Percentiles rank a stretch among this genome's conserved stretches.
Evolutionary conservation across 2,113 vertebrate species (phyloP).

Genomic region (Ctenomys sociabilis): DNA sequence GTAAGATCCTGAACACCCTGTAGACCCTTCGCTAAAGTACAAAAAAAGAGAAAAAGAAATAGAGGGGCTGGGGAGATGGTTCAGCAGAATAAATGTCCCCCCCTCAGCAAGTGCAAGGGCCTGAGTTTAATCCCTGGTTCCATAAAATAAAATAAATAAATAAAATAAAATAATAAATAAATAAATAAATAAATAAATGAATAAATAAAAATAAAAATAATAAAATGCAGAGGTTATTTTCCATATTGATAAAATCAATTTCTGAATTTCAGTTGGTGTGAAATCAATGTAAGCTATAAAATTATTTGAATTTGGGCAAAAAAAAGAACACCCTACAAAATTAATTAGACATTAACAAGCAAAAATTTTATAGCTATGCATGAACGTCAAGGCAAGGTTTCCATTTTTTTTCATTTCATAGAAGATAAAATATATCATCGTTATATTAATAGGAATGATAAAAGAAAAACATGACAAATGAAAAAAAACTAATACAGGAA

Average conservation of each 20-base stretch:
- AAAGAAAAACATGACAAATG: not conserved
- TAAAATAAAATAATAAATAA: no score
- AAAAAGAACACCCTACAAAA: not conserved
- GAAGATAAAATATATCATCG: no score
- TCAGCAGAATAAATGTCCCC: no score
- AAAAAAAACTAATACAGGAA: not conserved
- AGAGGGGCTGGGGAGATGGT: no score
- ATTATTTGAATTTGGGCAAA: not conserved
- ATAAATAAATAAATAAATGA: no score
- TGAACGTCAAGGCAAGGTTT: not conserved
- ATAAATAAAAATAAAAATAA: no score
- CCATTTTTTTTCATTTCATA: not conserved
- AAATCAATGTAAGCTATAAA: not conserved
- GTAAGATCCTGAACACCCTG: no score
- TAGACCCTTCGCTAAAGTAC: no score
- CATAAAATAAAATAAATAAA: no score
- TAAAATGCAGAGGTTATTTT: not conserved
- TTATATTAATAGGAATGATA: not conserved
- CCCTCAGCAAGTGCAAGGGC: no score
- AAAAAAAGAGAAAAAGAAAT: no score
- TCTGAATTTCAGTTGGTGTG: rapidly evolving
- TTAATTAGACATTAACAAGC: not conserved
- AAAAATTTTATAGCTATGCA: not conserved
- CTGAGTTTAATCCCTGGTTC: no score
- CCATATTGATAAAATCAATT: not conserved